Evolutionary conservation across 2,113 vertebrate species (phyloP).

Genomic region (Tenrec ecaudatus): DNA sequence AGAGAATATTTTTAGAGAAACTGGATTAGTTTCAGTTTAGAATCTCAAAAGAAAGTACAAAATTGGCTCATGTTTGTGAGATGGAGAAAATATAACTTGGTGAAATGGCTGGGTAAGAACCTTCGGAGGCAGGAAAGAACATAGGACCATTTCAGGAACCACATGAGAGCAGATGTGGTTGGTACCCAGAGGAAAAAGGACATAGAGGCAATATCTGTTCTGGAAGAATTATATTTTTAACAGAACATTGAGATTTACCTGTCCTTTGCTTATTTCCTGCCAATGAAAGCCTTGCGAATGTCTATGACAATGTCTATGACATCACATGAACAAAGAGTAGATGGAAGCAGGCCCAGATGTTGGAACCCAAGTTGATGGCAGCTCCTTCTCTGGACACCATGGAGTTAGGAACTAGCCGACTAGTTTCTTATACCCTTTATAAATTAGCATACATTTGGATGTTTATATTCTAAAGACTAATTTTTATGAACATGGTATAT

Average conservation of each 20-base stretch:
- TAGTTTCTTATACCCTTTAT: not conserved
- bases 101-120: no score
- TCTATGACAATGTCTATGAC: no score
- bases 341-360: not conserved
- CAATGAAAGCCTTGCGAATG: not conserved
- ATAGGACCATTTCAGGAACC: not conserved
- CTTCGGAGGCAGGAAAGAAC: not conserved
- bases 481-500: conserved; percentile 23
- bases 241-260: no score
- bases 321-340: not conserved
- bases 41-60: not conserved
- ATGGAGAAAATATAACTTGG: not conserved
- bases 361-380: not conserved
- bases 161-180: not conserved
- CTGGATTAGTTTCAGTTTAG: not conserved
- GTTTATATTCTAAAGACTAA: not conserved
- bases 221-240: no score
- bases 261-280: not conserved
- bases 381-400: not conserved
- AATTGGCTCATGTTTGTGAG: not conserved
- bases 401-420: not conserved
- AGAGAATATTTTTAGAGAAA: not conserved
- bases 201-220: no score
- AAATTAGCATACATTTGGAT: not conserved
- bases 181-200: not conserved